These are phyloP conservation scores for Sinocyclocheilus grahami DNA, from an alignment of 2,113 vertebrate genomes.

Conservation along the genomic window DNA sequence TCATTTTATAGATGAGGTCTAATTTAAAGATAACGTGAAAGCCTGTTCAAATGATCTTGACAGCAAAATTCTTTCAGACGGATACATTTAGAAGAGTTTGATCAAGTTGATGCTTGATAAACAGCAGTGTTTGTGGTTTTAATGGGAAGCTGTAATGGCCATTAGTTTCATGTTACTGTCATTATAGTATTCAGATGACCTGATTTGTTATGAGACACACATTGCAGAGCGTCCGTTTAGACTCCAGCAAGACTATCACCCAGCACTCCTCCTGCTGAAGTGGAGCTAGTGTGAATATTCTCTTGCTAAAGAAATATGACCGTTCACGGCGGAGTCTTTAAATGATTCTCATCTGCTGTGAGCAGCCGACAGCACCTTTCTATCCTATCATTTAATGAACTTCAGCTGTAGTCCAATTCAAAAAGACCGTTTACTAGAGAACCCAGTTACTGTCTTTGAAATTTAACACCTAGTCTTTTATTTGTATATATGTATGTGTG, in stretches of 20 bases:
- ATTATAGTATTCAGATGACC: background rate
- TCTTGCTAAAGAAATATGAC: constrained; percentile 54
- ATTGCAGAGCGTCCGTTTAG: background rate
- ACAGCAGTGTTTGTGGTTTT: too few species aligned
- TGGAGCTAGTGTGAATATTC: constrained; percentile 44
- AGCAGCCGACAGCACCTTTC: constrained; percentile 10
- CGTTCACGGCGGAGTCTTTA: constrained; percentile 24
- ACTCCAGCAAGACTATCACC: constrained; percentile 54
- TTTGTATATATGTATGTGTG: too few species aligned
- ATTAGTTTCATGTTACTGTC: background rate
- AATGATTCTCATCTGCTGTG: constrained; percentile 48
- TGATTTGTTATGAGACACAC: too few species aligned
- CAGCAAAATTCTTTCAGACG: background rate
- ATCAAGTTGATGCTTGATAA: too few species aligned
- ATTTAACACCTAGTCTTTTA: background rate
- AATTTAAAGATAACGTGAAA: background rate
- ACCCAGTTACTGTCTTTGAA: background rate
- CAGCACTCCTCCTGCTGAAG: constrained; percentile 52
- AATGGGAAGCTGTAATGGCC: background rate
- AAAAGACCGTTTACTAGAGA: background rate
- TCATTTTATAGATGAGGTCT: background rate
- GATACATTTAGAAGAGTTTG: background rate
- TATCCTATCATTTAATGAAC: background rate
- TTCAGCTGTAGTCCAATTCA: background rate
- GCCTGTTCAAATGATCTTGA: background rate